Evolutionary conservation across 1,140 invertebrate species (phyloP).

Genomic region (Drosophila pectinifera): DNA sequence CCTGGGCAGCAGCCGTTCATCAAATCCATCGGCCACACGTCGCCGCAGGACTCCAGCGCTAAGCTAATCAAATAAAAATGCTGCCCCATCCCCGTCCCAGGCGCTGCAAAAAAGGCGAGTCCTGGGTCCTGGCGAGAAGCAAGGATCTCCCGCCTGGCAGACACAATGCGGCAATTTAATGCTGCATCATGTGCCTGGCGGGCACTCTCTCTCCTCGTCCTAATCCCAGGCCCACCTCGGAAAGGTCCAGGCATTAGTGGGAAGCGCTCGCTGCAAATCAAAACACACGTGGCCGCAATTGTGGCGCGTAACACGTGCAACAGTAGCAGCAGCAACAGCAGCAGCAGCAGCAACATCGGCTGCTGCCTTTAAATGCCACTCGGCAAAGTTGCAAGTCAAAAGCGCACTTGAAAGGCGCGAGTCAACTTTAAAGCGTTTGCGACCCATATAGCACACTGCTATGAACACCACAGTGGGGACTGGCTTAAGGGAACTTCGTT

Average conservation of each 20-base stretch:
- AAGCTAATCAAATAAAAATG: conserved; percentile 84
- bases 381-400: conserved; percentile 72
- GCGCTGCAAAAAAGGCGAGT: conserved; percentile 9
- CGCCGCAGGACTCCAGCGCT: conserved; percentile 76
- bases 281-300: conserved; percentile 85
- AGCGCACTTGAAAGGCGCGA: conserved; percentile 73
- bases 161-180: conserved; percentile 85
- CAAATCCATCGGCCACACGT: conserved; percentile 77
- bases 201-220: conserved; percentile 43
- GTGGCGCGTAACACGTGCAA: conserved; percentile 83
- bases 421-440: conserved; percentile 67
- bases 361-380: conserved; percentile 56
- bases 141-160: conserved; percentile 63
- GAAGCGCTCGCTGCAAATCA: conserved; percentile 83
- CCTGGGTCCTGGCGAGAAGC: conserved; percentile 5
- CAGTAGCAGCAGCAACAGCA: conserved; percentile 31
- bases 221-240: conserved; percentile 32
- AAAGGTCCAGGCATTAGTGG: conserved; percentile 59
- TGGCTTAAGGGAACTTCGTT: neutral
- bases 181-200: conserved; percentile 83
- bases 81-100: conserved; percentile 35
- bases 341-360: conserved; percentile 40
- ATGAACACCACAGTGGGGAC: conserved; percentile 17
- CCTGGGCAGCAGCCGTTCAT: conserved; percentile 73
- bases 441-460: conserved; percentile 47